A percentile compares a stretch with the other conserved stretches of the same genome.
These are phyloP conservation scores for Girardinichthys multiradiatus DNA, from an alignment of 2,113 vertebrate species.

Conservation along the genomic window DNA sequence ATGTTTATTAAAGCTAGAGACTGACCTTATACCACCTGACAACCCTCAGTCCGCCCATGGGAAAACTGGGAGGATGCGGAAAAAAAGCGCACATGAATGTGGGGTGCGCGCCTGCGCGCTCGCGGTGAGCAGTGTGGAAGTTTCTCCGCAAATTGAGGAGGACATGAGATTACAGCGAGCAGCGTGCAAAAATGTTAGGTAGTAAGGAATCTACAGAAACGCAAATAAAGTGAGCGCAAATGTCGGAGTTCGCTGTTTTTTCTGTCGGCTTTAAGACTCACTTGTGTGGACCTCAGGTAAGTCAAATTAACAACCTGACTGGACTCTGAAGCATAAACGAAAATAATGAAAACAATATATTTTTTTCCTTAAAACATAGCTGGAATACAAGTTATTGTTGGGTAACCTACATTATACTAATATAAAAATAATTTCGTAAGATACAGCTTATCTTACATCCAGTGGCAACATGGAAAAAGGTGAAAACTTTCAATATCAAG, in stretches of 20 bases:
- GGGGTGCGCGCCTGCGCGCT: slow-evolving; percentile 70
- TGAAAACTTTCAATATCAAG: not conserved
- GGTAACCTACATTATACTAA: no score
- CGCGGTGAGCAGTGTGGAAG: slow-evolving; percentile 49
- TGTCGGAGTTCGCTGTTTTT: not conserved
- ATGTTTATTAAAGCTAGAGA: slow-evolving; percentile 12
- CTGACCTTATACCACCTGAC: slow-evolving; percentile 30
- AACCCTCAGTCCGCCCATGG: slow-evolving; percentile 54
- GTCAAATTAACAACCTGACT: slow-evolving; percentile 18
- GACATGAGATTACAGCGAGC: slow-evolving; percentile 28
- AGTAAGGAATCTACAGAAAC: slow-evolving; percentile 4
- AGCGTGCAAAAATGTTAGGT: slow-evolving; percentile 16
- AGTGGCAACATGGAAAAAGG: not conserved
- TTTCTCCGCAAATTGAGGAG: slow-evolving; percentile 60
- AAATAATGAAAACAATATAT: not conserved
- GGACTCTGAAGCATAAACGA: not conserved
- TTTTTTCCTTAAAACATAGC: not conserved
- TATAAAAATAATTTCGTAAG: not conserved
- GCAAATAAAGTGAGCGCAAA: not conserved
- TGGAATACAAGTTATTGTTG: not conserved
- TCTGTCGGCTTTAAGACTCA: not conserved
- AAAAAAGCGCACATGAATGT: slow-evolving; percentile 26
- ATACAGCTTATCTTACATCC: not conserved
- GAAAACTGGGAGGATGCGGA: slow-evolving; percentile 73
- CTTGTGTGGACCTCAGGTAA: slow-evolving; percentile 40